Conservation (phyloP, 1,140 invertebrate species). For the Mylabris phalerata region DNA sequence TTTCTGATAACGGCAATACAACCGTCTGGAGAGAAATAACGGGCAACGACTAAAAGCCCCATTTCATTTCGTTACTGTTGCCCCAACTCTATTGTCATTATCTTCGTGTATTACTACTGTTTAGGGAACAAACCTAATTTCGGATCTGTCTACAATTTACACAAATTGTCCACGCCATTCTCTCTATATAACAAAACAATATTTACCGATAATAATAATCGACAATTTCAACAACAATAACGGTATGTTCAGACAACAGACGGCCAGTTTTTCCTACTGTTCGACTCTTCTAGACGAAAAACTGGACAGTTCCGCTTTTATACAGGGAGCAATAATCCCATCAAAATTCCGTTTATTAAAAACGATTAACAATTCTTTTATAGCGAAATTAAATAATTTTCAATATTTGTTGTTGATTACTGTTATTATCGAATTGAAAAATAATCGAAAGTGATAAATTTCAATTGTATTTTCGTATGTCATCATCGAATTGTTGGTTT, state of each 20-base stretch:
- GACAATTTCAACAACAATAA: too few relatives aligned
- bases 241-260: background rate
- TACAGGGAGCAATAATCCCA: conserved; percentile 29
- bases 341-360: conserved; percentile 25
- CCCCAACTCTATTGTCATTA: conserved; percentile 13
- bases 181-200: conserved; percentile 12
- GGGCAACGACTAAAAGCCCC: conserved; percentile 11
- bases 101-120: conserved; percentile 9
- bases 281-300: conserved; percentile 16
- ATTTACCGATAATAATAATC: background rate
- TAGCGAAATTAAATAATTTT: too few relatives aligned
- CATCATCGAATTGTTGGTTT: background rate
- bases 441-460: conserved; percentile 1
- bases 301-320: conserved; percentile 18
- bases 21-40: conserved; percentile 22
- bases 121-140: conserved; percentile 5
- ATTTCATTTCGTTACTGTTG: conserved; percentile 19
- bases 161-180: conserved; percentile 14
- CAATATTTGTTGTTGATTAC: background rate
- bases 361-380: background rate
- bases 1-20: conserved; percentile 21
- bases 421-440: background rate
- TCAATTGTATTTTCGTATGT: background rate
- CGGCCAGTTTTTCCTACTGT: conserved; percentile 21
- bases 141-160: conserved; percentile 11